Conservation (phyloP, 2,888 invertebrate species). For the Clostera curtula region DNA sequence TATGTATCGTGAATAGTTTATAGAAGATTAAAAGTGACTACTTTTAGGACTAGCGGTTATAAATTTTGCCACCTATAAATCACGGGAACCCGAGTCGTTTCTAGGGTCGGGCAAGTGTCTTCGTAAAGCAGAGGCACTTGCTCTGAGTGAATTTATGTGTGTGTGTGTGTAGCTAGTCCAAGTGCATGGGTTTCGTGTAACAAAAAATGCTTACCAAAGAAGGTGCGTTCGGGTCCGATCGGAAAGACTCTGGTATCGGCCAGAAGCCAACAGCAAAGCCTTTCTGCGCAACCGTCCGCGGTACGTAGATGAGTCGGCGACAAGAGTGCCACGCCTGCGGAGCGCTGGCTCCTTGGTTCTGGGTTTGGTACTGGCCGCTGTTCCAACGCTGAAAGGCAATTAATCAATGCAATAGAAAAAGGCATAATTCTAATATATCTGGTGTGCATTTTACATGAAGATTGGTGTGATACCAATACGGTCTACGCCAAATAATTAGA, state of each 20-base stretch:
- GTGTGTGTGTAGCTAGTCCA: not conserved
- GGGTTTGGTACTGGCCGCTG: slow-evolving; percentile 56
- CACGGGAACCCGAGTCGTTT: too few species aligned
- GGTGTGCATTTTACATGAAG: not conserved
- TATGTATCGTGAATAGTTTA: too few species aligned
- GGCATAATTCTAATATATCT: slow-evolving; percentile 6
- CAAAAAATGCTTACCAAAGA: slow-evolving; percentile 75
- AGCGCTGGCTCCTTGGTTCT: slow-evolving; percentile 45
- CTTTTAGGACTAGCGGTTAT: too few species aligned
- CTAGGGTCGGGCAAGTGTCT: too few species aligned
- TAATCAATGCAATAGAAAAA: slow-evolving; percentile 17
- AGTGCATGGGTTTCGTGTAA: not conserved
- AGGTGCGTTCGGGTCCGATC: slow-evolving; percentile 93
- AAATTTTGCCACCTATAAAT: too few species aligned
- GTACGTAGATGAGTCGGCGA: slow-evolving; percentile 92
- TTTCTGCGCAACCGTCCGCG: slow-evolving; percentile 91
- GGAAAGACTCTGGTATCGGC: slow-evolving; percentile 99
- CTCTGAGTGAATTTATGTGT: too few species aligned
- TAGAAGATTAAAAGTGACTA: too few species aligned
- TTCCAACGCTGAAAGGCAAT: slow-evolving; percentile 59
- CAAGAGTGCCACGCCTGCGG: slow-evolving; percentile 92
- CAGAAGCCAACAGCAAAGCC: slow-evolving; percentile 96
- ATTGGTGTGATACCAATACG: too few species aligned
- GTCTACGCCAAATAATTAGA: too few species aligned
- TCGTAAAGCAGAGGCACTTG: too few species aligned